Percentiles rank a stretch among this genome's conserved stretches.
phyloP scores from a whole-genome alignment of 2,888 invertebrate species.

The Tromatobia lineatoria region DNA sequence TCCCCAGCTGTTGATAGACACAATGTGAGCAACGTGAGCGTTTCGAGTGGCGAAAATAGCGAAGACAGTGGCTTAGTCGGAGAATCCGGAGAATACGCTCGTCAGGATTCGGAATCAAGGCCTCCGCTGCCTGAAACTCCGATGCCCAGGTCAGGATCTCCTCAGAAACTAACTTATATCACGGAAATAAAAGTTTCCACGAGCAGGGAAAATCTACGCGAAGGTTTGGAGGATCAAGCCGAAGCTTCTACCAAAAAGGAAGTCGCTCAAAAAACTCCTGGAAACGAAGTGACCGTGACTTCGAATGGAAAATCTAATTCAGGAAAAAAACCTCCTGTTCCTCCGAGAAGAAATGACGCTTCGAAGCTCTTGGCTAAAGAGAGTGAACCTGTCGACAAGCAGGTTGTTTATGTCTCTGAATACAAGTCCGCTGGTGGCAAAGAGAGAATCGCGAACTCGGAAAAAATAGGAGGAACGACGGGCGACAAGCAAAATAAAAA shows the following conservation, averaged over 20 bases:
- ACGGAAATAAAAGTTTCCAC: constrained; percentile 91
- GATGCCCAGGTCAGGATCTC: constrained; percentile 79
- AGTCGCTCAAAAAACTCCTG: constrained; percentile 64
- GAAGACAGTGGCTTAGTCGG: constrained; percentile 81
- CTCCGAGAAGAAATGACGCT: constrained; percentile 85
- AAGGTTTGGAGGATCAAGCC: constrained; percentile 59
- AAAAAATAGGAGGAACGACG: constrained; percentile 58
- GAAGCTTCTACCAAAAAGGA: constrained; percentile 59
- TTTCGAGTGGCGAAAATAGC: constrained; percentile 82
- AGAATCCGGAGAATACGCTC: constrained; percentile 78
- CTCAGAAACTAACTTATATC: constrained; percentile 88
- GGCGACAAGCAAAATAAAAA: constrained; percentile 73
- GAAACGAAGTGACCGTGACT: constrained; percentile 75
- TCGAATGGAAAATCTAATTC: constrained; percentile 81
- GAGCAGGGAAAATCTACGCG: constrained; percentile 75
- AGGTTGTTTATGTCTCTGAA: constrained; percentile 83
- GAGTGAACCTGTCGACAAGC: constrained; percentile 76
- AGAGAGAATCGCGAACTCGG: constrained; percentile 55
- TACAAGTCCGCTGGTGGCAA: constrained; percentile 75
- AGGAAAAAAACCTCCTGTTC: constrained; percentile 86
- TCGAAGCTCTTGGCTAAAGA: constrained; percentile 78
- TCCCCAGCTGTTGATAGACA: constrained; percentile 75
- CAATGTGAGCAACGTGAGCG: constrained; percentile 82
- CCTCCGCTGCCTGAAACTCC: constrained; percentile 85
- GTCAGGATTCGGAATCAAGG: constrained; percentile 76